phyloP scores from a whole-genome alignment of 35 echinoderm and acorn worm species.

The Apostichopus californicus region DNA sequence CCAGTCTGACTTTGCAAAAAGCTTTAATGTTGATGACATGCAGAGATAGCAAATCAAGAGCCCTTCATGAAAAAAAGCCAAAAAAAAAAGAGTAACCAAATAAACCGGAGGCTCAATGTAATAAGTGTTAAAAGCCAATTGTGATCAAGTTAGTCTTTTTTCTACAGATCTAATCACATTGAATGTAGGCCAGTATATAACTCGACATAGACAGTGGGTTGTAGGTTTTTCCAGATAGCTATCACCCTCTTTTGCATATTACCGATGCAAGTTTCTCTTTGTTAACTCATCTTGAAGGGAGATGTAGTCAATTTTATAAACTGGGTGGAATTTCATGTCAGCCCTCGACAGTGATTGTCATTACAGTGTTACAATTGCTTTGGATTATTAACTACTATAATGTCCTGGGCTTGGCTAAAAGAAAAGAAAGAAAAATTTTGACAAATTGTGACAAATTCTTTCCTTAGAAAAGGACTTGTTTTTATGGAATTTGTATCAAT shows the following conservation, averaged over 20 bases:
- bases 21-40: neutral
- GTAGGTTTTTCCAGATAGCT: neutral
- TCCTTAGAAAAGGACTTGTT: too few species aligned
- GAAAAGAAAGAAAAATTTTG: too few species aligned
- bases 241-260: neutral
- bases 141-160: neutral
- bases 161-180: neutral
- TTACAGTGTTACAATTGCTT: too few species aligned
- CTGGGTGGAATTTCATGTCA: too few species aligned
- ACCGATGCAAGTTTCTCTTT: neutral
- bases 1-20: neutral
- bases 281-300: too few species aligned
- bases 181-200: neutral
- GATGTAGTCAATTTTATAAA: too few species aligned
- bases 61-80: neutral
- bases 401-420: too few species aligned
- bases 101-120: neutral
- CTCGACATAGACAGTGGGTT: neutral
- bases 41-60: neutral
- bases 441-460: too few species aligned
- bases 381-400: too few species aligned
- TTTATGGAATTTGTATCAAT: too few species aligned
- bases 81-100: neutral
- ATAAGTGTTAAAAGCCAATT: conserved; percentile 1
- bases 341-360: too few species aligned